Conservation (phyloP, 2,888 invertebrate genomes). For the Zootermopsis nevadensis region DNA sequence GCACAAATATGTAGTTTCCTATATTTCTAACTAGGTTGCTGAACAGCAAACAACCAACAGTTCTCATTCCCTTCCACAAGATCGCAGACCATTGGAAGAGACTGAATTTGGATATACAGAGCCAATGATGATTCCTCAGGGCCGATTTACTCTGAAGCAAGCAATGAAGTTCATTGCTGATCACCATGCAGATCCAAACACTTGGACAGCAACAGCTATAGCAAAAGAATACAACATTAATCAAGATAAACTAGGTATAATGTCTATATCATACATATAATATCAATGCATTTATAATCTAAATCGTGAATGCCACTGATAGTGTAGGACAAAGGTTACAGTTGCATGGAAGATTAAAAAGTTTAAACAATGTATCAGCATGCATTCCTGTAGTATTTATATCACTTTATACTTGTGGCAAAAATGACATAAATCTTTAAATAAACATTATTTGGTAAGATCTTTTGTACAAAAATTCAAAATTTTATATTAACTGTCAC, state of each 20-base stretch:
- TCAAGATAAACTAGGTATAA: slow-evolving; percentile 59
- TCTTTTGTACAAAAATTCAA: no score
- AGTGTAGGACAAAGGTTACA: no score
- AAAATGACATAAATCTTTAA: no score
- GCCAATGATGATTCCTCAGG: slow-evolving; percentile 70
- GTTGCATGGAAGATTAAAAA: no score
- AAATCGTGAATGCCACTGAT: no score
- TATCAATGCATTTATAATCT: no score
- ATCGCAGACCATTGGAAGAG: slow-evolving; percentile 65
- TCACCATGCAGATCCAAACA: slow-evolving; percentile 71
- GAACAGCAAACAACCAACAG: slow-evolving; percentile 56
- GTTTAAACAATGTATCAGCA: no score
- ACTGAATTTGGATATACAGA: slow-evolving; percentile 78
- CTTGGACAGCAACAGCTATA: slow-evolving; percentile 70
- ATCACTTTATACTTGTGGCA: no score
- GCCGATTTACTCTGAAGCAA: slow-evolving; percentile 74
- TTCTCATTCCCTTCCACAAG: slow-evolving; percentile 69
- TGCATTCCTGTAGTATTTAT: no score
- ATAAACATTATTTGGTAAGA: no score
- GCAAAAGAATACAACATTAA: slow-evolving; percentile 77
- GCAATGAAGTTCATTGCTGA: slow-evolving; percentile 74
- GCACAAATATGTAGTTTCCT: no score
- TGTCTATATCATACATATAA: not conserved
- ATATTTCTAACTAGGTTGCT: not conserved
- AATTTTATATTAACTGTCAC: no score